Evolutionary conservation across 2,113 vertebrate species (phyloP).

Genomic region (Herpetotheres cachinnans): DNA sequence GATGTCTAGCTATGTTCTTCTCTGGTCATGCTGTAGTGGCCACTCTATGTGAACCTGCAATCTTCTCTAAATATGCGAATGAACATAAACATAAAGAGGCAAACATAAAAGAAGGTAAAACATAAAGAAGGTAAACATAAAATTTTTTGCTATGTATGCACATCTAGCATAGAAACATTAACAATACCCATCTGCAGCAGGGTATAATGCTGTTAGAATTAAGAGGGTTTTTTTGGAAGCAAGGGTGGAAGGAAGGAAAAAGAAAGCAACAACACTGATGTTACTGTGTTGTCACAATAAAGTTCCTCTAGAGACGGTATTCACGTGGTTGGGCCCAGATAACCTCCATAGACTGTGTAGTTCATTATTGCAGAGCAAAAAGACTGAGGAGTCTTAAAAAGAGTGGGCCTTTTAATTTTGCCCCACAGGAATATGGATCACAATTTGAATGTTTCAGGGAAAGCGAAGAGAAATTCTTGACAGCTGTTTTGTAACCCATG

Average conservation of each 20-base stretch:
- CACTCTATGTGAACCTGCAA: neutral
- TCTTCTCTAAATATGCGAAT: neutral
- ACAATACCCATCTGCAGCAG: neutral
- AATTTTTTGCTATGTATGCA: neutral
- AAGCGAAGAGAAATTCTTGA: neutral
- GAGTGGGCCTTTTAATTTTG: neutral
- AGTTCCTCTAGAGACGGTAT: neutral
- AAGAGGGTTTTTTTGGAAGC: neutral
- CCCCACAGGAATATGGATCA: neutral
- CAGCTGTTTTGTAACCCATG: neutral
- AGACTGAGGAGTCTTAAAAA: neutral
- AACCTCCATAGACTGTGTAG: neutral
- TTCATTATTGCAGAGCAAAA: neutral
- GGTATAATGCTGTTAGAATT: neutral
- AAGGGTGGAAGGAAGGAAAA: neutral
- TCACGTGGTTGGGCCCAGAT: neutral
- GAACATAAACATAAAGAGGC: neutral
- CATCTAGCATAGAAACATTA: neutral
- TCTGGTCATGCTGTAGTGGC: neutral
- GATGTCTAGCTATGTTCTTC: neutral
- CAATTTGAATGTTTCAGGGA: neutral
- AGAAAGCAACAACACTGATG: neutral
- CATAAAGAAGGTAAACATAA: neutral
- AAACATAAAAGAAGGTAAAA: neutral
- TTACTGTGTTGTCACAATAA: neutral